Evolutionary conservation across 2,888 invertebrate species (phyloP), one percentile per base, ranked within the genome.

Genomic region (Hirtodrosophila trivittata): DNA sequence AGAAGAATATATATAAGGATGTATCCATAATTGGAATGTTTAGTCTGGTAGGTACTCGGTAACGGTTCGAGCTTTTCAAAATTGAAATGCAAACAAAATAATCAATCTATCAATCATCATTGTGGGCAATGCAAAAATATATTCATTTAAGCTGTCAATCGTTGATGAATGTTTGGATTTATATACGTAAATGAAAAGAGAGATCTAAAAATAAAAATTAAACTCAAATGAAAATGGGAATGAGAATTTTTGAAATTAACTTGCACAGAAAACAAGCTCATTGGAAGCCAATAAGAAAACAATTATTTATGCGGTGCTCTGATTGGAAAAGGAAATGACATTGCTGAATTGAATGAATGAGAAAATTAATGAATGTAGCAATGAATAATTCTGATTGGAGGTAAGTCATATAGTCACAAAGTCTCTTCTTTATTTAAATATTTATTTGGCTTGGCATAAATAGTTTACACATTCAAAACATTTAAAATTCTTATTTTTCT

Each of bases 381-480:
- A 18, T 43, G 43, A 57, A 45, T 30, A 21, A 21, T 13, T 26
- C 12, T 16, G 13, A 37, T 43, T 3, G 1, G 16, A n/a, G 21
- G 32, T 25, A 37, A 45, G 43, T 18, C 13, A 38, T 6, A 26
- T 30, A 14, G 21, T 9, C 13, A 38, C 7, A 26, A 37, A 14
- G 21, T 9, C 1, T 3, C 21, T 26, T 28, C 33, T 59, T 54
- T 62, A 58, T 81, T 66, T 66, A 58, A 74, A 74, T 74, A 74
- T 81, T 82, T 81, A 73, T 75, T 72, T 74, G 47, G 54, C 32
- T 60, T 77, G 66, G 70, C 78, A 83, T 64, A 75, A 85, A 59
- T 77, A 68, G 63, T 81, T 82, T 75, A 66, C 80, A 69, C 68
- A 76, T 69, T 73, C 71, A 87, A 87, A 78, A 87, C 83, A 84